Base-by-base conservation (phyloP, 2,888 invertebrate species). In the Asteroscopus sphinx region DNA sequence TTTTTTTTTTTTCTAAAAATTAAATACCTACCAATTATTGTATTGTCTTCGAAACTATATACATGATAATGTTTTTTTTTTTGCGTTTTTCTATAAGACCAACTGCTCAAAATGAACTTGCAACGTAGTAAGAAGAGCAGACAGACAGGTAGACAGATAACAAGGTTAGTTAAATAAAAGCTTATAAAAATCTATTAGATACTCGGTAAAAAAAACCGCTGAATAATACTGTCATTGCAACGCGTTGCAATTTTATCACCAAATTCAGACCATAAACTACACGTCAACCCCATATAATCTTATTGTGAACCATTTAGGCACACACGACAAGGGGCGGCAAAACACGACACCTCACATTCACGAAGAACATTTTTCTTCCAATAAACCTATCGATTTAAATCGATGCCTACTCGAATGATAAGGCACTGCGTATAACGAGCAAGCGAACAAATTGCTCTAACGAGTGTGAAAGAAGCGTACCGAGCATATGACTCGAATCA, bases 361-460 rank as follows among this genome's bases (percentile, higher is more conserved):
- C n/a, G n/a, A n/a, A 26, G 25, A 65, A 59, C 51, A 37, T 30
- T 56, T 54, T 70, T 51, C 42, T 68, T 48, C 49, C 33, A 64
- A 55, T 60, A 66, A 48, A 36, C 45, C 60, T 30, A 17, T 53
- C 52, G 55, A 48, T 56, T 54, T 36, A 45, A 56, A 73, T 76
- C 54, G 54, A 73, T 62, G 41, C 21, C 25, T 48, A 36, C 41
- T 40, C 35, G 21, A 55, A 40, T 68, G 73, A 74, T 63, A 76
- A 76, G 60, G 70, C 37, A 76, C 74, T 7, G 40, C 16, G 46
- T 45, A 56, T 73, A 73, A 66, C 62, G 66, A 76, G 54, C 57
- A 36, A 41, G 41, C 35, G 45, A 51, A 65, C 59, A 73, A 70
- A 65, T 70, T 64, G 26, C 60, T 65, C 28, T 65, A 61, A 74